Evolutionary conservation across 2,113 vertebrate genomes (phyloP).

Genomic region (Craseonycteris thonglongyai): DNA sequence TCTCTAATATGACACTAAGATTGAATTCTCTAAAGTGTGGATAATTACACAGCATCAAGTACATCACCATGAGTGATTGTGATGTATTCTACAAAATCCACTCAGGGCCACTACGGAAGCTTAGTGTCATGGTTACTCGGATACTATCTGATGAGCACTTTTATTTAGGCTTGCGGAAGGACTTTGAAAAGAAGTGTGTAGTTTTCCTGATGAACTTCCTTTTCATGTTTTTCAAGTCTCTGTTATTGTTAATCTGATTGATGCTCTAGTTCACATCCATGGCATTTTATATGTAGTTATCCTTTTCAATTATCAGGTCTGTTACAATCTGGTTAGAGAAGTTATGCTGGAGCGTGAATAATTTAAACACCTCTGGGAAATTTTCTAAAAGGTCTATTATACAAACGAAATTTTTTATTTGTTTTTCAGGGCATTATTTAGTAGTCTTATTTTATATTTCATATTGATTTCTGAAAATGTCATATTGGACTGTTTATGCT

Average conservation of each 20-base stretch:
- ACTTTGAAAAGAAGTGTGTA: neutral
- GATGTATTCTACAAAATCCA: neutral
- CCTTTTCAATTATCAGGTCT: neutral
- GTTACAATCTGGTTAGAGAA: neutral
- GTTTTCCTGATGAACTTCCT: neutral
- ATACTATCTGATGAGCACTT: neutral
- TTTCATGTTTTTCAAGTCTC: neutral
- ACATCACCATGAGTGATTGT: neutral
- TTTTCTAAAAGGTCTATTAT: neutral
- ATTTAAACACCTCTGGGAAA: neutral
- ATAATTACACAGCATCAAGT: neutral
- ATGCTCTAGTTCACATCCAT: neutral
- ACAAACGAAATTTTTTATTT: neutral
- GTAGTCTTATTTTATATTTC: neutral
- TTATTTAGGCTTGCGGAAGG: neutral
- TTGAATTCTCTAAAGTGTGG: neutral
- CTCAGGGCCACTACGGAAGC: neutral
- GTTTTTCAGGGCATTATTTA: neutral
- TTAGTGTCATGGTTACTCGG: accelerated
- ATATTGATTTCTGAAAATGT: slow-evolving; percentile 21
- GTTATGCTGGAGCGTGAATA: neutral
- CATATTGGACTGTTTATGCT: slow-evolving; percentile 7
- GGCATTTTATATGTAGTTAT: neutral
- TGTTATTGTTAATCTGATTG: neutral
- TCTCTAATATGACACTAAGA: neutral